Percentiles rank a stretch among this genome's conserved stretches.
phyloP scores from a whole-genome alignment of 2,888 invertebrate species.

The Thera britannica region DNA sequence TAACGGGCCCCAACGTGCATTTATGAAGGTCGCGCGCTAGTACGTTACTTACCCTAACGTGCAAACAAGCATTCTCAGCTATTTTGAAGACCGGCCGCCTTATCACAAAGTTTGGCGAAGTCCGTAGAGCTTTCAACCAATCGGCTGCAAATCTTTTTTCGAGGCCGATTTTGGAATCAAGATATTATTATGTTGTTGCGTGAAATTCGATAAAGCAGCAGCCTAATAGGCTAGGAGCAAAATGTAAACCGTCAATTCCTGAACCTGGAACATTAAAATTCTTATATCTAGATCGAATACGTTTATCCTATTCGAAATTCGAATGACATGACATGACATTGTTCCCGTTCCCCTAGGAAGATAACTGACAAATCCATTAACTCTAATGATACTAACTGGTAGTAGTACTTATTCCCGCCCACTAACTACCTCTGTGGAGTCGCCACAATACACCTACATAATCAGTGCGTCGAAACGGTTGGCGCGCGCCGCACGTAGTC shows the following conservation, averaged over 20 bases:
- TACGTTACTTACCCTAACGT: neutral
- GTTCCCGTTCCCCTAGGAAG: slow-evolving; percentile 10
- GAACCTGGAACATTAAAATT: neutral
- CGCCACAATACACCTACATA: slow-evolving; percentile 26
- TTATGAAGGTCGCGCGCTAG: neutral
- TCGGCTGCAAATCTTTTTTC: no score
- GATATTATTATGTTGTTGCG: no score
- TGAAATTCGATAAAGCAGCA: no score
- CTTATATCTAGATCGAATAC: neutral
- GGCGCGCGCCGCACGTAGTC: slow-evolving; percentile 49
- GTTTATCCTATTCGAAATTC: neutral
- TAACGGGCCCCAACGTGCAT: neutral
- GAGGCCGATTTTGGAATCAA: no score
- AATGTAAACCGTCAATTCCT: neutral
- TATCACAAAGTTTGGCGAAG: no score
- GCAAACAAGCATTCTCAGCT: neutral
- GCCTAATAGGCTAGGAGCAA: no score
- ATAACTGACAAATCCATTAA: slow-evolving; percentile 21
- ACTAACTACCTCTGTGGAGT: slow-evolving; percentile 17
- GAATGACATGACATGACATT: neutral
- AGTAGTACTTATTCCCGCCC: slow-evolving; percentile 38
- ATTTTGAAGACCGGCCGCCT: neutral
- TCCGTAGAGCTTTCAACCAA: no score
- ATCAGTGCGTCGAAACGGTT: slow-evolving; percentile 51
- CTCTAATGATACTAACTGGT: slow-evolving; percentile 30